These are phyloP conservation scores for Idris sp. DNA, from an alignment of 1,140 invertebrate species.

Conservation along the genomic window DNA sequence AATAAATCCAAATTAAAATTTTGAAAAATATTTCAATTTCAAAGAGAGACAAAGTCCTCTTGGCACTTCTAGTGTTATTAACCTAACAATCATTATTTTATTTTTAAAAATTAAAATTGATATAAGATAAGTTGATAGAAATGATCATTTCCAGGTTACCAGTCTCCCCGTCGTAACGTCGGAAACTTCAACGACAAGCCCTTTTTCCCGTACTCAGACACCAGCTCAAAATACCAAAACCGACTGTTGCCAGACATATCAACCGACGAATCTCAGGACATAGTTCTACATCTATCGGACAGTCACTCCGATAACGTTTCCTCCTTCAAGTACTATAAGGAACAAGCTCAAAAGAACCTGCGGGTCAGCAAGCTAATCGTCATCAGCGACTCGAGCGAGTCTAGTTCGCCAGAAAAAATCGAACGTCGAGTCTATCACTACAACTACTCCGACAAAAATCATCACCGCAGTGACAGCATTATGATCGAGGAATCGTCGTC, in stretches of 20 bases:
- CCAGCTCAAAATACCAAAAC: neutral
- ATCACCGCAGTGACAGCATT: constrained; percentile 30
- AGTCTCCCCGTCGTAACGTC: too few species aligned
- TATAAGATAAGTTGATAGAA: too few species aligned
- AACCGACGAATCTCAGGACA: constrained; percentile 43
- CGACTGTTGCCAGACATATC: constrained; percentile 3
- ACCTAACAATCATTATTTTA: too few species aligned
- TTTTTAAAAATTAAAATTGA: too few species aligned
- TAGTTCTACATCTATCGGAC: constrained; percentile 55
- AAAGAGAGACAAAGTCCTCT: too few species aligned
- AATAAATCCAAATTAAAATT: too few species aligned
- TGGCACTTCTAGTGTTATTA: too few species aligned
- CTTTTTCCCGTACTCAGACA: neutral
- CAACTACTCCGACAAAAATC: constrained; percentile 19
- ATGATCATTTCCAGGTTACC: too few species aligned
- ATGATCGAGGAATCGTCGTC: constrained; percentile 53
- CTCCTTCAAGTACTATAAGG: constrained; percentile 19
- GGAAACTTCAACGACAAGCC: constrained; percentile 5
- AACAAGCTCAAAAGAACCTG: constrained; percentile 3
- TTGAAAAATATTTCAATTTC: too few species aligned
- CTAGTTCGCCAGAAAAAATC: constrained; percentile 34
- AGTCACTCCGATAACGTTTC: constrained; percentile 31
- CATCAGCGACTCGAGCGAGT: constrained; percentile 66
- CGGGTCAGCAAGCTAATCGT: constrained; percentile 48
- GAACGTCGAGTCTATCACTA: constrained; percentile 22